phyloP scores from a whole-genome alignment of 1,140 invertebrate species.

The Drosophila quadrilineata region DNA sequence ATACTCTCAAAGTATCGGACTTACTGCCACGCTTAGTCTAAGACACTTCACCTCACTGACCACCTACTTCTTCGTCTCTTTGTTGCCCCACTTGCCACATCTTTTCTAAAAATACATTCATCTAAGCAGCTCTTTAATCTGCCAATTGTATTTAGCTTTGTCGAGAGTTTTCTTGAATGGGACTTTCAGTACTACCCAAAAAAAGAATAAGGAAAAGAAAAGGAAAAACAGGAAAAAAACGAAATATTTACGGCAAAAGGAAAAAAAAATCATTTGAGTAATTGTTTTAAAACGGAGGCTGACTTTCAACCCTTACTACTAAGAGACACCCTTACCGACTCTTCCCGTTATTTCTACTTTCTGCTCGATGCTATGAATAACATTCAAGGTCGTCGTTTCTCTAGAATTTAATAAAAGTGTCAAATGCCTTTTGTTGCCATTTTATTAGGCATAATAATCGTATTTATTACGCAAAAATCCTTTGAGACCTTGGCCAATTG shows the following conservation, averaged over 20 bases:
- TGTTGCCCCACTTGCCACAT: too few relatives aligned
- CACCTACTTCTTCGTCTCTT: too few relatives aligned
- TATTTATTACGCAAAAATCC: slow-evolving; percentile 46
- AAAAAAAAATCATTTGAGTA: slow-evolving; percentile 29
- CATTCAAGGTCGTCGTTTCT: not conserved
- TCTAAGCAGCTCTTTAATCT: slow-evolving; percentile 10
- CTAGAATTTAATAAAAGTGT: slow-evolving; percentile 62
- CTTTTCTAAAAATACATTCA: not conserved
- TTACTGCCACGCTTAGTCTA: too few relatives aligned
- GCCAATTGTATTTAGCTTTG: slow-evolving; percentile 10
- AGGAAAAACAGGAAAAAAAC: not conserved
- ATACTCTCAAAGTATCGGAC: too few relatives aligned
- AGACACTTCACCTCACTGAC: too few relatives aligned
- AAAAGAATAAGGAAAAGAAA: too few relatives aligned
- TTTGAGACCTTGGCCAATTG: too few relatives aligned
- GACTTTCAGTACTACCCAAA: too few relatives aligned
- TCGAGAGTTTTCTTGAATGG: slow-evolving; percentile 3
- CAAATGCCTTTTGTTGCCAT: slow-evolving; percentile 41
- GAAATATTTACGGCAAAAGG: not conserved
- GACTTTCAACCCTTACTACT: not conserved
- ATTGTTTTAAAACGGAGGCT: slow-evolving; percentile 44
- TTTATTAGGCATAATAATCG: slow-evolving; percentile 37
- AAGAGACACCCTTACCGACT: too few relatives aligned
- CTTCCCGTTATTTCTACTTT: slow-evolving; percentile 8
- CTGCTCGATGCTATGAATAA: slow-evolving; percentile 14